Evolutionary conservation across 53 echinoderm and acorn worm genomes (phyloP).

Genomic region (Hippasteria phrygiana): DNA sequence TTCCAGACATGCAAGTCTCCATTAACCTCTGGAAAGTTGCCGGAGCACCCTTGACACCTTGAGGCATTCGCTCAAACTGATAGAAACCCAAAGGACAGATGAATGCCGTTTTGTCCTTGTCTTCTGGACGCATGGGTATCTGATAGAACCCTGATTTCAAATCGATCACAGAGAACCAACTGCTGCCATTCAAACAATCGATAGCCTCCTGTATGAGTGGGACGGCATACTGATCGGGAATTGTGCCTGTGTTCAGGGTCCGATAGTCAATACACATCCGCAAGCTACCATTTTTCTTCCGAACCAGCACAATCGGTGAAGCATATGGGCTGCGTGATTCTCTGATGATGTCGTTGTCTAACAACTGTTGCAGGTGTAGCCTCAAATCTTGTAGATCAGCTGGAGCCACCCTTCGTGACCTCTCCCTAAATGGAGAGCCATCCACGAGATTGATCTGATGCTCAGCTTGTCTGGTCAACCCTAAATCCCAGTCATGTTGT

Average conservation of each 20-base stretch:
- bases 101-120: no score
- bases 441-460: no score
- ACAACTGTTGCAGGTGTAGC: neutral
- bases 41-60: no score
- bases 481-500: no score
- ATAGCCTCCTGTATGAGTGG: conserved; percentile 63
- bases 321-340: neutral
- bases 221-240: conserved; percentile 73
- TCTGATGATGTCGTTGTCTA: neutral
- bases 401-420: no score
- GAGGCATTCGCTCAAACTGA: no score
- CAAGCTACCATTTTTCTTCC: neutral
- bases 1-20: conserved; percentile 29
- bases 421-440: no score
- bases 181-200: conserved; percentile 49
- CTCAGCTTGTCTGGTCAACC: no score
- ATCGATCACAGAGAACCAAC: conserved; percentile 69
- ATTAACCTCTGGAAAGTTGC: no score
- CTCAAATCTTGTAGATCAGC: neutral
- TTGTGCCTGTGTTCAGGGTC: neutral
- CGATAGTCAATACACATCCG: neutral
- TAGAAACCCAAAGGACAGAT: no score
- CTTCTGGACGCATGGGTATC: no score
- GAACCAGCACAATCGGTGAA: neutral
- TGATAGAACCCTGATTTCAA: no score